Evolutionary conservation across 2,113 vertebrate genomes (phyloP).

Genomic region (Oxygymnocypris stewartii): DNA sequence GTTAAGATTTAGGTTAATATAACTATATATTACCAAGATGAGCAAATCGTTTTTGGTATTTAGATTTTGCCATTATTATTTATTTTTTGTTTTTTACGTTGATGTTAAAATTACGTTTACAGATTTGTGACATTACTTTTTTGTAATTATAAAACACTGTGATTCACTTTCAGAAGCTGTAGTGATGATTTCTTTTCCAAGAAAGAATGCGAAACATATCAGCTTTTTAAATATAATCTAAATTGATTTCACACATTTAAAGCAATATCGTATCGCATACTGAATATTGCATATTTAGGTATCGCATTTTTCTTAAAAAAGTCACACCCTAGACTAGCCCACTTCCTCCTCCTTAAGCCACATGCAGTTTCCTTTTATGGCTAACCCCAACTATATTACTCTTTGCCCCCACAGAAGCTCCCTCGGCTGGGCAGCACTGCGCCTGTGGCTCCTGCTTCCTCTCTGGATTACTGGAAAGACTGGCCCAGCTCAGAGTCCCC

Average conservation of each 20-base stretch:
- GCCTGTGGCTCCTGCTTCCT: constrained; percentile 71
- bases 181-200: neutral
- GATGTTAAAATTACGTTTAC: neutral
- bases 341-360: neutral
- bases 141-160: neutral
- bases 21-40: too few species aligned
- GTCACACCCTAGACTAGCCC: neutral
- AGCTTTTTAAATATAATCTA: neutral
- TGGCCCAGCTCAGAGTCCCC: constrained; percentile 86
- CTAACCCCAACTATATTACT: neutral
- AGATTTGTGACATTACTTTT: neutral
- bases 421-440: constrained; percentile 46
- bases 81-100: neutral
- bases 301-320: neutral
- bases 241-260: neutral
- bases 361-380: neutral
- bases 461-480: constrained; percentile 86
- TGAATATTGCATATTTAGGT: neutral
- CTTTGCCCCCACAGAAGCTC: constrained; percentile 48
- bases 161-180: too few species aligned
- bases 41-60: neutral
- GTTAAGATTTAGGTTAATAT: neutral
- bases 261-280: too few species aligned
- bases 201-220: neutral
- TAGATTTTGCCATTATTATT: neutral